Evolutionary conservation across 2,888 invertebrate species (phyloP).

Genomic region (Rhogogaster chlorosoma): DNA sequence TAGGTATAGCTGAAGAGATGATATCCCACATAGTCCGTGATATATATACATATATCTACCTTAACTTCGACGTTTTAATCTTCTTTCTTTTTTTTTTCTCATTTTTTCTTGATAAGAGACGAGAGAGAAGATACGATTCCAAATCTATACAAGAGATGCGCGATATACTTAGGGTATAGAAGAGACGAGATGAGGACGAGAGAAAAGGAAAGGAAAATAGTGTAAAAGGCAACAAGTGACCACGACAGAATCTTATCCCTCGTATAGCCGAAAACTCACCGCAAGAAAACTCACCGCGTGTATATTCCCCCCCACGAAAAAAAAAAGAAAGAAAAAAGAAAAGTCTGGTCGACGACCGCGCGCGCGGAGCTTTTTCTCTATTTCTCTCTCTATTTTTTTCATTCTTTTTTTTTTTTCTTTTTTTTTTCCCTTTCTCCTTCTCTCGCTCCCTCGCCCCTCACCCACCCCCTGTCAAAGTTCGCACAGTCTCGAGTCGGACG

Average conservation of each 20-base stretch:
- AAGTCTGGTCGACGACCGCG: conserved; percentile 42
- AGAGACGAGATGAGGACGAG: no score
- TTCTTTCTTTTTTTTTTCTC: neutral
- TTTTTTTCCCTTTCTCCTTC: neutral
- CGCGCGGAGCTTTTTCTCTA: neutral
- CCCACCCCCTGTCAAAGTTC: neutral
- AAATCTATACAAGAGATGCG: neutral
- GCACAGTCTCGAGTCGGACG: neutral
- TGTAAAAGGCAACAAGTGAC: conserved; percentile 55
- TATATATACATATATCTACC: neutral
- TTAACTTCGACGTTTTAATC: neutral
- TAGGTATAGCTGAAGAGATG: neutral
- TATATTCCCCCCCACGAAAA: neutral
- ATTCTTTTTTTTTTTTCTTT: neutral
- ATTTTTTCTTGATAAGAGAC: neutral
- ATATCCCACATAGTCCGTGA: neutral
- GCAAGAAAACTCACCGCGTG: conserved; percentile 3
- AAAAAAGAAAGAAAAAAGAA: neutral
- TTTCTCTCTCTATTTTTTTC: neutral
- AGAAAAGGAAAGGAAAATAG: neutral
- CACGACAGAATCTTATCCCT: neutral
- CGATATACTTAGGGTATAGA: neutral
- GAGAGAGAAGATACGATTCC: neutral
- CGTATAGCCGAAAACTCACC: neutral
- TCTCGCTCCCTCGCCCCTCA: neutral